Evolutionary conservation across 2,888 invertebrate species (phyloP), one percentile per base, ranked within the genome.

Genomic region (Apotomis capreana): DNA sequence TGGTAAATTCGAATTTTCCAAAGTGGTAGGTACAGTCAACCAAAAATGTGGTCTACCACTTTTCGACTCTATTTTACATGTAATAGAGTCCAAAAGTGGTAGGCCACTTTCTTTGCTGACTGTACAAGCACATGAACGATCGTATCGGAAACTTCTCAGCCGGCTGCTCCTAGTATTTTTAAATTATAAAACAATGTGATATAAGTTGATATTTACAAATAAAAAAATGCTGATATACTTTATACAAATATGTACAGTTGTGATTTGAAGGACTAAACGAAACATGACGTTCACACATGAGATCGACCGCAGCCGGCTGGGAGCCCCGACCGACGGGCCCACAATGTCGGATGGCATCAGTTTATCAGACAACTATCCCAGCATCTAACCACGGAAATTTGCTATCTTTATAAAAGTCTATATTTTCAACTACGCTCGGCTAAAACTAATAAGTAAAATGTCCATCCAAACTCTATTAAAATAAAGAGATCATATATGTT

Each of bases 361-460:
- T 85, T 81, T 81, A 84, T 80, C 81, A 79, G 81, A 79, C 76
- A 81, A 76, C 77, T 76, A 75, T 79, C 83, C 77, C 26, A 81
- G 76, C 79, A 80, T 61, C 83, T 80, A 83, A 84, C 81, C 84
- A 87, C 86, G 80, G 80, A 84, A 81, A 87, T 87, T 89, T 89
- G 89, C 87, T 86, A 87, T 82, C 77, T 80, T 77, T 72, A 77
- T 80, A 81, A 84, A 44, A 69, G 68, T 78, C 79, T 79, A 85
- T 89, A 89, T 83, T 83, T 55, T 82, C 84, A 86, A 86, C 85
- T 89, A 89, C 85, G 87, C 84, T 87, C 84, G 79, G 87, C 87
- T 91, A 91, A 85, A 86, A 83, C 89, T 92, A 92, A 90, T 91
- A 92, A 92, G 92, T 92, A 92, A 92, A 91, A 91, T 89, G 91